Evolutionary conservation across 1,140 invertebrate species (phyloP), one percentile per base, ranked within the genome.

Genomic region (Colletes latitarsis): DNA sequence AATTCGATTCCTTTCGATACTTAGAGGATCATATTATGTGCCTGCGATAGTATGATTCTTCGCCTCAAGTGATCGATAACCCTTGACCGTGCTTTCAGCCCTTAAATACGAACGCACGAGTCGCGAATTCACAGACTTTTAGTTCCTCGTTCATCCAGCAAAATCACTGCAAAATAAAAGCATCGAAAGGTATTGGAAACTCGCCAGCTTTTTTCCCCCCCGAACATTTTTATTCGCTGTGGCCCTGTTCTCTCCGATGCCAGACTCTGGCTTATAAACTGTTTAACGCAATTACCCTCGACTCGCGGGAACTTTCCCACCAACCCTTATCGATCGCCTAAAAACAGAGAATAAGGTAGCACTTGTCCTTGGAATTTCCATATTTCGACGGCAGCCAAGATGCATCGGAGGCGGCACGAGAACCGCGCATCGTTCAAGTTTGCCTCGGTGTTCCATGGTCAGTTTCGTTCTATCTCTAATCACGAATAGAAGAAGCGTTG

Each of bases 341-440:
- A 74, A 30, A 74, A 67, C 41, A n/a, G n/a, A 39, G 41, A 81
- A 81, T 62, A 82, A 82, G 68, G 74, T 77, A 72, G 10, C 39
- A 52, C 12, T 30, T 19, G 67, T 19, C 84, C 83, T 86, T 86
- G 83, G 69, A 71, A 86, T 85, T 85, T 86, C 68, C 81, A 76
- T 85, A 75, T 58, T 66, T 67, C 70, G 60, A 75, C 60, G 77
- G 41, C 15, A 6, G 63, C 6, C n/a, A 17, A n/a, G 41, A 30
- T 39, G 70, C 39, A 76, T 70, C 46, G 19, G 39, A 43, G 77
- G 81, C 68, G 49, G 19, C 55, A 66, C 12, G 69, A 73, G 81
- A 81, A 81, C 77, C 77, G 58, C 69, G 21, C 21, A 55, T 72
- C 46, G 46, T 74, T 82, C n/a, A 9, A 4, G n/a, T 6, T 19